A percentile compares a stretch with the other conserved stretches of the same genome.
Conservation (phyloP, 2,797 vertebrate genomes). For the Anguilla obscura region DNA sequence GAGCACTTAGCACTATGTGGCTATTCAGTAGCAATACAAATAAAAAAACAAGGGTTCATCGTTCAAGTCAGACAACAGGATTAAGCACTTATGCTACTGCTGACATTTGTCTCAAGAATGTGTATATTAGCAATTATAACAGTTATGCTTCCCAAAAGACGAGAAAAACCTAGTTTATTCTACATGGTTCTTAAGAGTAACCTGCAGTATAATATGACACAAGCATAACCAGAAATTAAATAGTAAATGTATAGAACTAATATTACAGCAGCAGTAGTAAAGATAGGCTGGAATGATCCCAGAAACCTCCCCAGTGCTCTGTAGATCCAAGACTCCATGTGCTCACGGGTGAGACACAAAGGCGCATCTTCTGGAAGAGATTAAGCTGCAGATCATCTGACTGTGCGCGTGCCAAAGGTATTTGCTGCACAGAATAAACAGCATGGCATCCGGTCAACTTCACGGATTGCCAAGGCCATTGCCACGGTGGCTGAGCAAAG, state of each 20-base stretch:
- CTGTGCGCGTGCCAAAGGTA: background rate
- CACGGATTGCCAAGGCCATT: background rate
- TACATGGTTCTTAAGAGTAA: background rate
- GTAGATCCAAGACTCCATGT: background rate
- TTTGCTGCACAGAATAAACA: conserved; percentile 16
- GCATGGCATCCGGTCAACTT: conserved; percentile 31
- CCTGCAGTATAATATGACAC: background rate
- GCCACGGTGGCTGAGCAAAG: background rate
- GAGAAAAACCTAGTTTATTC: background rate
- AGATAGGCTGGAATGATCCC: background rate
- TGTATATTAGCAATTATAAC: background rate
- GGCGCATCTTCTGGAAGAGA: conserved; percentile 27
- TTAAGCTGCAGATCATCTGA: background rate
- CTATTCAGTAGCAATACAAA: conserved; percentile 40
- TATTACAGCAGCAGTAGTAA: background rate
- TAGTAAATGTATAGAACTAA: background rate
- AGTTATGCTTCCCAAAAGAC: background rate
- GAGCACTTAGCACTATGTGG: conserved; percentile 37
- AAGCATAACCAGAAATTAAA: background rate
- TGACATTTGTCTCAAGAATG: conserved; percentile 38
- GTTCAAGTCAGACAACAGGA: conserved; percentile 27
- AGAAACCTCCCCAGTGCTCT: background rate
- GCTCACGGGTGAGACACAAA: background rate
- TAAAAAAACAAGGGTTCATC: conserved; percentile 12
- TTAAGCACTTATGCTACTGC: conserved; percentile 29